Evolutionary conservation across 2,888 invertebrate species (phyloP).

Genomic region (Amiota minor): DNA sequence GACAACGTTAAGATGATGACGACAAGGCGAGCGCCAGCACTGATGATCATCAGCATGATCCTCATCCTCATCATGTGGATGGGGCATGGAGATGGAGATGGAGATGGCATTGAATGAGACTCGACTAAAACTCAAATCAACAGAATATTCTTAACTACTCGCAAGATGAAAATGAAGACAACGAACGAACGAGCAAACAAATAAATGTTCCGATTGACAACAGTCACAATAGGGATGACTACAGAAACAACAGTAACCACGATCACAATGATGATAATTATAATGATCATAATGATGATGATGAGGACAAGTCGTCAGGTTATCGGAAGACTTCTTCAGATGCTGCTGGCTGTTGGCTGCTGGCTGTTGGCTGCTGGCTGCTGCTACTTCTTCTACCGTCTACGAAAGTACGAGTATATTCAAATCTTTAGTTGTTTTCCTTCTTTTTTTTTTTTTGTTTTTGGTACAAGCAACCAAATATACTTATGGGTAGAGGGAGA

Average conservation of each 20-base stretch:
- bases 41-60: constrained; percentile 39
- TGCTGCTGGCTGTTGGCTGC: constrained; percentile 9
- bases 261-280: not conserved
- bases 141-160: constrained; percentile 33
- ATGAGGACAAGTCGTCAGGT: not conserved
- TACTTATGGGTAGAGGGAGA: too few relatives aligned
- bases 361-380: not conserved
- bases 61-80: not conserved
- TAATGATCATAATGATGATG: too few relatives aligned
- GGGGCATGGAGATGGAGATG: constrained; percentile 11
- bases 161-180: constrained; percentile 26
- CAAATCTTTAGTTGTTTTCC: constrained; percentile 8
- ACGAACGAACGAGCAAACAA: constrained; percentile 39
- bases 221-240: constrained; percentile 2
- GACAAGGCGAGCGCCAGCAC: constrained; percentile 22
- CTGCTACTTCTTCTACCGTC: not conserved
- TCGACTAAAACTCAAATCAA: not conserved
- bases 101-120: not conserved
- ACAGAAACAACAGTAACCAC: not conserved
- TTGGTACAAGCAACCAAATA: too few relatives aligned
- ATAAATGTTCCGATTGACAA: constrained; percentile 35
- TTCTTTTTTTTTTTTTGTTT: not conserved
- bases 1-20: constrained; percentile 40
- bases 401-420: not conserved
- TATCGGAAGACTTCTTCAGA: not conserved